Base-by-base conservation (phyloP, 2,113 vertebrate species). In the Ptyas mucosa region DNA sequence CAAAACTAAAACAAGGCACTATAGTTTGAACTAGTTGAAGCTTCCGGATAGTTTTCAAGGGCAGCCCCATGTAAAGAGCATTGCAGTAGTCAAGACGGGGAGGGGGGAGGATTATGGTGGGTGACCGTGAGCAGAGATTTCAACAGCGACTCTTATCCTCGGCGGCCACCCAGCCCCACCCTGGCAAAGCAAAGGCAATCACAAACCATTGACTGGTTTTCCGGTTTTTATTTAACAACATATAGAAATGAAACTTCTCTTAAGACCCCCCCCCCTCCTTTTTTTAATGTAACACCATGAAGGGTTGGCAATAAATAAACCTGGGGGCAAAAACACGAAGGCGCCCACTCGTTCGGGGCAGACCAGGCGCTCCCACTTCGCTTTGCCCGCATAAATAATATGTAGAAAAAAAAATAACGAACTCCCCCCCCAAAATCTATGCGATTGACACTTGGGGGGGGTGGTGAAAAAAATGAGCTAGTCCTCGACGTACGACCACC, bases 131-230 rank as follows among this genome's bases (percentile, higher is more conserved):
- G 55, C 55, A 15, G 53, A 14, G 14, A 54, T 54, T 54, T 52
- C 9, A 52, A 52, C 51, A 52, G 51, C 53, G 3, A 1, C 58
- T 64, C 58, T 11, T 0, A 11, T 3, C 26, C 24, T 24, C 21
- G 9, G 8, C 58, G 14, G 2, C 55, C 55, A 10, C 26, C 61
- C 10, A 29, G 58, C 24, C 26, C 26, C 58, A 29, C 29, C 5
- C 0, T 0, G 29, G 14, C 69, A 0, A 81, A 81, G 0, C n/a
- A 20, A 20, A 6, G n/a, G 15, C 34, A 39, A 39, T n/a, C 2
- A 20, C 2, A n/a, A 34, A 18, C 69, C 69, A 3, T 20, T 0
- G 15, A 8, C 39, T 15, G 0, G 2, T 81, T 81, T 39, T 75
- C 69, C 7, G 61, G 10, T 34, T 75, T 75, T 81, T 81, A 81